These are phyloP conservation scores for Ianthella basta DNA, from an alignment of 37 sponge, comb jelly and placozoan species.

Conservation along the genomic window DNA sequence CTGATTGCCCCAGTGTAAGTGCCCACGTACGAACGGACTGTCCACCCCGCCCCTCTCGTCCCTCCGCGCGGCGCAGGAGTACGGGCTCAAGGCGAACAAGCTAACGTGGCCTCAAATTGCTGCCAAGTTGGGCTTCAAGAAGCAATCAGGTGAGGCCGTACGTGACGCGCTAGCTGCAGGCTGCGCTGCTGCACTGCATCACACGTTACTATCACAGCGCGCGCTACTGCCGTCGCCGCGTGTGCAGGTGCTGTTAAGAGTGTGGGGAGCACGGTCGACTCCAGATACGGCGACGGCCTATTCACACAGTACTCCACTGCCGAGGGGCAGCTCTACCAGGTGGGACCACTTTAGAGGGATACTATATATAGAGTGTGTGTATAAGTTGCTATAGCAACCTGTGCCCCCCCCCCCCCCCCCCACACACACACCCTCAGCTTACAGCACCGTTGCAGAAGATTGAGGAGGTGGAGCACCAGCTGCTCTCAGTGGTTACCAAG, in stretches of 20 bases:
- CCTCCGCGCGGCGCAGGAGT: conserved; percentile 31
- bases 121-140: conserved; percentile 65
- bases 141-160: conserved; percentile 44
- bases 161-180: neutral
- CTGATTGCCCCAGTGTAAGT: neutral
- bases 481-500: conserved; percentile 38
- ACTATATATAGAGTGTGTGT: no score
- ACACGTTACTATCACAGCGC: no score
- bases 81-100: conserved; percentile 41
- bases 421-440: neutral
- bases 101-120: conserved; percentile 60
- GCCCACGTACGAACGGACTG: no score
- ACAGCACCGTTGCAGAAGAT: conserved; percentile 33
- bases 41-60: no score
- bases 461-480: conserved; percentile 39
- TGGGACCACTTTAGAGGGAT: conserved; percentile 26
- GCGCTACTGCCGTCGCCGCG: no score
- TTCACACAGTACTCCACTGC: conserved; percentile 50
- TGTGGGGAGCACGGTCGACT: conserved; percentile 34
- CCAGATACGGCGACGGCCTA: conserved; percentile 61
- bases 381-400: no score
- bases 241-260: conserved; percentile 46
- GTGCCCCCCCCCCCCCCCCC: no score
- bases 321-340: conserved; percentile 65
- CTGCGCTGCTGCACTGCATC: no score